A percentile compares a stretch with the other conserved stretches of the same genome.
phyloP scores from a whole-genome alignment of 2,888 invertebrate species.

The Zhengitettix transpicula region DNA sequence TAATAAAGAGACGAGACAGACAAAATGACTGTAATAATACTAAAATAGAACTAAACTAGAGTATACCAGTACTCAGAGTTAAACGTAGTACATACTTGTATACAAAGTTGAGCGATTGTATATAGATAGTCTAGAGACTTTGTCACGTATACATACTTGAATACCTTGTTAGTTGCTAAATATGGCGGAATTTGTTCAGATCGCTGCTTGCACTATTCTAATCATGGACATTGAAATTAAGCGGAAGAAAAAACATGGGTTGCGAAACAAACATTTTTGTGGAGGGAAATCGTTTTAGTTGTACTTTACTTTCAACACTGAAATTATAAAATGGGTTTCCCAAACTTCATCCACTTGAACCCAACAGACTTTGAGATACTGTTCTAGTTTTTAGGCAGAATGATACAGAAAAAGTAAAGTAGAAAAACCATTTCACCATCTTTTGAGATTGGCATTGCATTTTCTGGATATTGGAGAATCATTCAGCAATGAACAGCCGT shows the following conservation, averaged over 20 bases:
- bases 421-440: too few species aligned
- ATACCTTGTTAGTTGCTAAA: background rate
- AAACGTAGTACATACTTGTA: background rate
- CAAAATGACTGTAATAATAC: too few species aligned
- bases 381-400: background rate
- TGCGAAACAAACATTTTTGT: background rate
- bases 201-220: background rate
- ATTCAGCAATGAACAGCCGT: background rate
- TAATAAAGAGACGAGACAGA: too few species aligned
- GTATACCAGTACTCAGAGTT: too few species aligned
- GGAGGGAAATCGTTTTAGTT: too few species aligned
- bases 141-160: background rate
- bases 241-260: background rate
- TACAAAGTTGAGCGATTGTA: background rate
- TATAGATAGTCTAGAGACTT: background rate
- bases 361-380: background rate
- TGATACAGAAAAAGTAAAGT: too few species aligned
- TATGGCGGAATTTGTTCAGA: background rate
- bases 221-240: background rate
- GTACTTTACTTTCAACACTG: too few species aligned
- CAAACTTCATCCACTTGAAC: background rate
- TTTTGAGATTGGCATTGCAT: too few species aligned
- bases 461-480: too few species aligned
- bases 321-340: too few species aligned
- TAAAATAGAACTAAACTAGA: too few species aligned